Conservation (phyloP, 2,113 vertebrate genomes). For the Potamarius usumacintae region DNA sequence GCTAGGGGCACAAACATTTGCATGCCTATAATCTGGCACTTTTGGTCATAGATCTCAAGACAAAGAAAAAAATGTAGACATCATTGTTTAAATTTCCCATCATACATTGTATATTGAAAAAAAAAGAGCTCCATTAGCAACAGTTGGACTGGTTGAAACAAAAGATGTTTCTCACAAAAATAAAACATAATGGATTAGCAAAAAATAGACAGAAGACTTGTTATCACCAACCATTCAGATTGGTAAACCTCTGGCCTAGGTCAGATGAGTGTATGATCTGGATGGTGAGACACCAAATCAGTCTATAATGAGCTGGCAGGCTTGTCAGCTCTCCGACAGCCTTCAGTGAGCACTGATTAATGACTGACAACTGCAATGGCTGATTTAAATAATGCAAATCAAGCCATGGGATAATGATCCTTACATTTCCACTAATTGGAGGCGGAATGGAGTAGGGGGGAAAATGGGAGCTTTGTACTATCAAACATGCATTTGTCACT, state of each 20-base stretch:
- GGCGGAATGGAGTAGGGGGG: constrained; percentile 53
- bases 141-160: constrained; percentile 43
- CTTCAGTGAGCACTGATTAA: constrained; percentile 81
- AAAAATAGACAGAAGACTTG: constrained; percentile 2
- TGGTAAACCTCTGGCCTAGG: constrained; percentile 66
- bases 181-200: constrained; percentile 17
- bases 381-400: constrained; percentile 76
- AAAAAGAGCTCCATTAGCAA: constrained; percentile 20
- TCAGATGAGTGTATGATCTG: constrained; percentile 77
- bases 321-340: constrained; percentile 77
- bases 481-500: constrained; percentile 30
- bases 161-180: constrained; percentile 44
- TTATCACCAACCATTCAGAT: constrained; percentile 34
- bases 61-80: constrained; percentile 39
- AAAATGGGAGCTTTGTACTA: constrained; percentile 24
- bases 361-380: constrained; percentile 73
- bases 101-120: constrained; percentile 23
- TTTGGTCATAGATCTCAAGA: constrained; percentile 61
- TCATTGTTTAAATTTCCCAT: constrained; percentile 44
- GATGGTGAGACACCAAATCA: constrained; percentile 72
- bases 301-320: constrained; percentile 78
- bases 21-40: constrained; percentile 60
- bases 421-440: constrained; percentile 66
- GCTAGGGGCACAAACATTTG: constrained; percentile 66
- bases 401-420: constrained; percentile 67